Conservation (phyloP, 2,113 vertebrate genomes). For the Caracal caracal region DNA sequence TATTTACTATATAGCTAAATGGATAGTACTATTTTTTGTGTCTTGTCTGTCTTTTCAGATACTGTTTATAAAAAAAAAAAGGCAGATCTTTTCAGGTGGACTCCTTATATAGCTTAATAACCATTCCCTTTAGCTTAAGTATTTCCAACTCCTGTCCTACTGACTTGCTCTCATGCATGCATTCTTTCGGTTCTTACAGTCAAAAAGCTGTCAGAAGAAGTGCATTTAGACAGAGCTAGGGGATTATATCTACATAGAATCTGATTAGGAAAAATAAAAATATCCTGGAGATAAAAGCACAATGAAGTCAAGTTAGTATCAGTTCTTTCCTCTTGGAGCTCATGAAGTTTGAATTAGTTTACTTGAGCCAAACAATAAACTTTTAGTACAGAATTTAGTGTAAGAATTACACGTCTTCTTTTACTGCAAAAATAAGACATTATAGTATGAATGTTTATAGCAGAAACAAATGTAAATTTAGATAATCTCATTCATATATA, state of each 20-base stretch:
- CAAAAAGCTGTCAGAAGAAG: not conserved
- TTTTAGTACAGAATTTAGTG: conserved; percentile 5
- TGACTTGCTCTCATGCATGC: not conserved
- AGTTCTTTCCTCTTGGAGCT: not conserved
- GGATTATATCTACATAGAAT: not conserved
- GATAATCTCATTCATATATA: not conserved
- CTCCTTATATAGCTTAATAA: not conserved
- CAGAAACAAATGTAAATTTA: conserved; percentile 38
- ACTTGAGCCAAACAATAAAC: not conserved
- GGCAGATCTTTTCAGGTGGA: not conserved
- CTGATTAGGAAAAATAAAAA: conserved; percentile 5
- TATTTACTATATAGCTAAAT: not conserved
- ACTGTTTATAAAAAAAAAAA: not conserved
- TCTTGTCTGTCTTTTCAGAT: not conserved
- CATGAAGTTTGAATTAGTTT: not conserved
- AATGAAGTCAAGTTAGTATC: not conserved
- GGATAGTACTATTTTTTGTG: not conserved
- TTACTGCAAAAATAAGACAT: not conserved
- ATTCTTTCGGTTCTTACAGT: not conserved
- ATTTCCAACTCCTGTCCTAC: not conserved
- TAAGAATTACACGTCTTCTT: not conserved
- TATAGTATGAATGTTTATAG: not conserved
- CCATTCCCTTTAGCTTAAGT: not conserved
- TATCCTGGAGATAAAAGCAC: not conserved
- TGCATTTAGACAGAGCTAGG: conserved; percentile 6